These are phyloP conservation scores for rabbit (Oryctolagus cuniculus) DNA, from an alignment of 2,113 vertebrate species.

Conservation along the genomic window mOryCun1.1 NC_091432.1:2563001-2563500, in stretches of 20 bases:
- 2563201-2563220: background rate
- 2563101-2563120: too few relatives aligned
- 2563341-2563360: accelerated
- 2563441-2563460: too few relatives aligned
- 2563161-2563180: background rate
- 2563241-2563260: background rate
- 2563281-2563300: accelerated
- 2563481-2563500: background rate
- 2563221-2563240: too few relatives aligned
- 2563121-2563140: background rate
- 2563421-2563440: background rate
- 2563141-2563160: background rate
- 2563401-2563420: background rate
- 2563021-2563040: too few relatives aligned
- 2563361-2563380: accelerated
- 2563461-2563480: accelerated
- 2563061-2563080: too few relatives aligned
- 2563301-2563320: too few relatives aligned
- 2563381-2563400: accelerated
- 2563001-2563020: too few relatives aligned
- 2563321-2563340: background rate
- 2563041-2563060: background rate
- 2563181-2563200: too few relatives aligned
- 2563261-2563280: accelerated
- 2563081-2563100: background rate